phyloP scores from a whole-genome alignment of 2,888 invertebrate genomes.

The Eupeodes latifasciatus region DNA sequence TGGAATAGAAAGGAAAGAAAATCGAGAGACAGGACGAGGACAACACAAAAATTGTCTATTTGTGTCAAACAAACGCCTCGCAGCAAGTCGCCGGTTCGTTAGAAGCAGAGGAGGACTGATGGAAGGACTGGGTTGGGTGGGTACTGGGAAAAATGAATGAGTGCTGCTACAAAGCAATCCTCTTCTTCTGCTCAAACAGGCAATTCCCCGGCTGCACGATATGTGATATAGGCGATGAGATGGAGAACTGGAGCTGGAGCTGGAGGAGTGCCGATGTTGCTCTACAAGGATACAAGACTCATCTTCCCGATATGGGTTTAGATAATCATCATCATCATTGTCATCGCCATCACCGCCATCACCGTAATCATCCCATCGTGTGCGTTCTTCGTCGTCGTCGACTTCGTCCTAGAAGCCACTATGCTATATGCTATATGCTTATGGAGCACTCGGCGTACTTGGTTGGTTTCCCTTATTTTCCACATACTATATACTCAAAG shows the following conservation, averaged over 20 bases:
- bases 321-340: constrained; percentile 72
- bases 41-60: constrained; percentile 67
- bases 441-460: constrained; percentile 33
- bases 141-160: constrained; percentile 18
- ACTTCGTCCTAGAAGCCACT: background rate
- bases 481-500: constrained; percentile 42
- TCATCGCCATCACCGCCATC: constrained; percentile 68
- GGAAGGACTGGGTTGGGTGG: background rate
- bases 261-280: background rate
- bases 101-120: constrained; percentile 29
- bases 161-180: constrained; percentile 38
- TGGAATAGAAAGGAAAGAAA: constrained; percentile 31
- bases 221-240: constrained; percentile 34
- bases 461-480: constrained; percentile 46
- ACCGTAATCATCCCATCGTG: constrained; percentile 56
- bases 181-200: constrained; percentile 16
- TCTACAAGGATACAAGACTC: constrained; percentile 26
- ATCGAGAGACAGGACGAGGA: constrained; percentile 46
- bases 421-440: too few species aligned
- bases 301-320: constrained; percentile 59
- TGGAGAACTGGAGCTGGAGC: background rate
- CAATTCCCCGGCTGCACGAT: constrained; percentile 53
- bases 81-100: constrained; percentile 63
- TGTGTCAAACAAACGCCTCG: constrained; percentile 67
- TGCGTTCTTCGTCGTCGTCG: constrained; percentile 5